These are phyloP conservation scores for Sepiola atlantica DNA, from an alignment of 2,888 invertebrate genomes.

Conservation along the genomic window DNA sequence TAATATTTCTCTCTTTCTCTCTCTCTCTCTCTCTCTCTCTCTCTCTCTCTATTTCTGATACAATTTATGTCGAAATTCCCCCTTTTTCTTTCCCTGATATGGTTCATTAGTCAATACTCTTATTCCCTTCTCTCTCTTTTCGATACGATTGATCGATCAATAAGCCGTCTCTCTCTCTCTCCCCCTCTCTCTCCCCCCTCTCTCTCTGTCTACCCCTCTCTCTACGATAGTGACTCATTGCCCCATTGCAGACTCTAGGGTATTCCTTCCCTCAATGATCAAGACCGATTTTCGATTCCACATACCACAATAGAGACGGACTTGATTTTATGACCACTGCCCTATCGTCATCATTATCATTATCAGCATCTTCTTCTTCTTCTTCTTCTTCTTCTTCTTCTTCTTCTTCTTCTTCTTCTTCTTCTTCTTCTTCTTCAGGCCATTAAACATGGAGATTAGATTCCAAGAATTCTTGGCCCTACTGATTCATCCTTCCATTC, in stretches of 20 bases:
- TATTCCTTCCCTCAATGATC: not conserved
- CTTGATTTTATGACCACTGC: conserved; percentile 21
- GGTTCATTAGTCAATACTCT: too few species aligned
- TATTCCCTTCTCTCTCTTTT: too few species aligned
- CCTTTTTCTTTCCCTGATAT: too few species aligned
- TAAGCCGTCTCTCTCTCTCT: not conserved
- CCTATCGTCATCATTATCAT: too few species aligned
- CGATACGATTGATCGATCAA: too few species aligned
- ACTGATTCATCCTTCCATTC: not conserved
- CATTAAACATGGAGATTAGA: conserved; percentile 19
- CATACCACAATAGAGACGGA: conserved; percentile 7
- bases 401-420: too few species aligned
- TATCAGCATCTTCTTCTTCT: not conserved
- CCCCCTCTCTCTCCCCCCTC: not conserved
- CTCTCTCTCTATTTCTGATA: too few species aligned
- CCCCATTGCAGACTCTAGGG: not conserved
- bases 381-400: too few species aligned
- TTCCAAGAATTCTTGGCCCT: not conserved
- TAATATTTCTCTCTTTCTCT: too few species aligned
- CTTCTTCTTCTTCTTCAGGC: conserved; percentile 1
- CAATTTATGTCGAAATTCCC: too few species aligned
- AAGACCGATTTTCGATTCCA: not conserved
- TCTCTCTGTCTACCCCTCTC: not conserved
- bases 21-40: too few species aligned
- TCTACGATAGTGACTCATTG: not conserved